Evolutionary conservation across 1,140 invertebrate species (phyloP), one percentile per base, ranked within the genome.

Genomic region (Halesus radiatus): DNA sequence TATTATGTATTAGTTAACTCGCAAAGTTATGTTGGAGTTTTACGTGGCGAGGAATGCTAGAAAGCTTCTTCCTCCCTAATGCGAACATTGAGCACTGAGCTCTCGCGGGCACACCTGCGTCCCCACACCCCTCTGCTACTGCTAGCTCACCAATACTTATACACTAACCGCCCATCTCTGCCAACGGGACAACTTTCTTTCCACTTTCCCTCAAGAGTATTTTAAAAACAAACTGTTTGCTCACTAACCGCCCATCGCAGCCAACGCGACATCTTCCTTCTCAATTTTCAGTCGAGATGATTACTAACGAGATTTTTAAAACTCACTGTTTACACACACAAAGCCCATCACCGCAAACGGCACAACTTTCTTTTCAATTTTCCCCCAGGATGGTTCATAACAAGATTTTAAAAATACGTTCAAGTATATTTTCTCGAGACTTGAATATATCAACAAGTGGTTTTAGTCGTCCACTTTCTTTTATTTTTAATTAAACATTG

Each of bases 311-410:
- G 56, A 20, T 60, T 23, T 23, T 23, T 23, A 13, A 22, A 64
- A 64, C 26, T n/a, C 26, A 6, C 62, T 64, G 22, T 64, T 64
- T 64, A 64, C 62, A 29, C 62, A 26, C 22, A 13, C 15, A 26
- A 26, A 26, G 13, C 62, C 62, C 20, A n/a, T 15, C 18, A 60
- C 56, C 18, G n/a, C 56, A 20, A 13, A 23, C 22, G 26, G 62
- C 26, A 64, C 26, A 56, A 64, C 62, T 64, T 64, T 64, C 62
- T 64, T 64, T 64, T 29, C 62, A 64, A 32, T 64, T 64, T 29
- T 64, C 16, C 26, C 62, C 10, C 56, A 16, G 23, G n/a, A 60
- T 23, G 23, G 18, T 60, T 60, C 18, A 23, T 60, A 60, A 23
- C 56, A 18, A 60, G 56, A n/a, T 58, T 22, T 22, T 22, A n/a